phyloP scores from a whole-genome alignment of 2,888 invertebrate species.

The Acanthopleura granulata region DNA sequence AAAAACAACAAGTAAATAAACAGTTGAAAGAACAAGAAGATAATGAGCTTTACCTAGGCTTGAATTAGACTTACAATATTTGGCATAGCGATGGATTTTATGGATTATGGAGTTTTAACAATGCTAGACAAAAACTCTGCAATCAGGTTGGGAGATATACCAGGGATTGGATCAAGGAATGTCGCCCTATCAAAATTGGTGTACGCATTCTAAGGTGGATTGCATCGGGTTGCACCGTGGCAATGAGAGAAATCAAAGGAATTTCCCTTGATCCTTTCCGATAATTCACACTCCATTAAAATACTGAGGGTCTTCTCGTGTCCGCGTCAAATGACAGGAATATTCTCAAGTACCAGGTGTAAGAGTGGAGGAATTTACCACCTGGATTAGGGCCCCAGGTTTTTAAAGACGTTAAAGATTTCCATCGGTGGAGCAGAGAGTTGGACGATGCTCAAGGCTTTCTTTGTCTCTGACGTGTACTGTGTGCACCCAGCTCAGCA shows the following conservation, averaged over 20 bases:
- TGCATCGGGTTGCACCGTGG: neutral
- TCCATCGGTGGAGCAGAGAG: neutral
- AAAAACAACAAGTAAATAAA: conserved; percentile 14
- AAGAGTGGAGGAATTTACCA: conserved; percentile 9
- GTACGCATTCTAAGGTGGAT: no score
- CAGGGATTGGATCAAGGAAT: no score
- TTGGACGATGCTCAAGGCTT: conserved; percentile 11
- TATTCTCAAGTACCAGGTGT: conserved; percentile 14
- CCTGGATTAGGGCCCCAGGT: neutral
- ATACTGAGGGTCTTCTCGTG: neutral
- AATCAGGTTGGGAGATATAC: no score
- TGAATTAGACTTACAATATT: conserved; percentile 15
- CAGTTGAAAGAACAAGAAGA: conserved; percentile 17
- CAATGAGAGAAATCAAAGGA: neutral
- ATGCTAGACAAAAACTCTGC: neutral
- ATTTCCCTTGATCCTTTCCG: neutral
- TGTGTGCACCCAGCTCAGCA: neutral
- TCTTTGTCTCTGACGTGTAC: conserved; percentile 16
- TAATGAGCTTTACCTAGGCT: conserved; percentile 13
- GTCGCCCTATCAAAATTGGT: no score
- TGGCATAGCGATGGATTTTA: conserved; percentile 6
- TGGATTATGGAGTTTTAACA: conserved; percentile 12
- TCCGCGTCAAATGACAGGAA: conserved; percentile 1
- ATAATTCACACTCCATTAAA: conserved; percentile 12
- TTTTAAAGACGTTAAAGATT: conserved; percentile 18